Conservation (phyloP, 2,797 vertebrate species). For the Sebastes diploproa region DNA sequence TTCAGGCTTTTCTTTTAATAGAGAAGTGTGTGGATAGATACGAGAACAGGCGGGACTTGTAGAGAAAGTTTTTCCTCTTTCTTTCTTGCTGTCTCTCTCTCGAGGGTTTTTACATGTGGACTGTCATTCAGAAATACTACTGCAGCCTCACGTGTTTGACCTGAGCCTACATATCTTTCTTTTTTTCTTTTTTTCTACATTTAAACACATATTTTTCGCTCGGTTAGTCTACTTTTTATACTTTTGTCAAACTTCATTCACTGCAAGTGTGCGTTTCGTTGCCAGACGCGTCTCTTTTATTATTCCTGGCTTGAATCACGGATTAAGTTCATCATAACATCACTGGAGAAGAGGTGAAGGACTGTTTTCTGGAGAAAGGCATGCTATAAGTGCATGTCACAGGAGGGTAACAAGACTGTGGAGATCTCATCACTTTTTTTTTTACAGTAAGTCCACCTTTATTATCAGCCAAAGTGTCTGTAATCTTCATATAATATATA, state of each 20-base stretch:
- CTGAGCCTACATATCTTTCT: background rate
- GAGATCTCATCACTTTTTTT: slow-evolving; percentile 18
- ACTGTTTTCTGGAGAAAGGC: slow-evolving; percentile 3
- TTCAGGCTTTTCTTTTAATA: background rate
- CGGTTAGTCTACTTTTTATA: background rate
- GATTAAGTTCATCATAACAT: slow-evolving; percentile 2
- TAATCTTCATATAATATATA: background rate
- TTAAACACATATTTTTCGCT: background rate
- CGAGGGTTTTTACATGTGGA: slow-evolving; percentile 20
- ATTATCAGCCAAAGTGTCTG: background rate
- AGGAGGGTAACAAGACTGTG: slow-evolving; percentile 9
- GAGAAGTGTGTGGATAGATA: background rate
- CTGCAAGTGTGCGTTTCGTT: background rate
- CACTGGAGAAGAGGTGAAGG: background rate
- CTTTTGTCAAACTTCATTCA: background rate
- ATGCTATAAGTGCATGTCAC: slow-evolving; percentile 18
- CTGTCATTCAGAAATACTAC: slow-evolving; percentile 71
- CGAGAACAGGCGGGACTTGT: background rate
- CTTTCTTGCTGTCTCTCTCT: background rate
- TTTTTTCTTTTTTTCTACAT: background rate
- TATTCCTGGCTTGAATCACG: background rate
- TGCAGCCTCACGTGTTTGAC: slow-evolving; percentile 65
- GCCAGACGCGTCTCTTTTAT: slow-evolving; percentile 9
- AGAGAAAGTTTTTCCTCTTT: background rate
- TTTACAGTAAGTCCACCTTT: slow-evolving; percentile 51